phyloP scores from a whole-genome alignment of 2,888 invertebrate genomes.

The Trachelus tabidus region DNA sequence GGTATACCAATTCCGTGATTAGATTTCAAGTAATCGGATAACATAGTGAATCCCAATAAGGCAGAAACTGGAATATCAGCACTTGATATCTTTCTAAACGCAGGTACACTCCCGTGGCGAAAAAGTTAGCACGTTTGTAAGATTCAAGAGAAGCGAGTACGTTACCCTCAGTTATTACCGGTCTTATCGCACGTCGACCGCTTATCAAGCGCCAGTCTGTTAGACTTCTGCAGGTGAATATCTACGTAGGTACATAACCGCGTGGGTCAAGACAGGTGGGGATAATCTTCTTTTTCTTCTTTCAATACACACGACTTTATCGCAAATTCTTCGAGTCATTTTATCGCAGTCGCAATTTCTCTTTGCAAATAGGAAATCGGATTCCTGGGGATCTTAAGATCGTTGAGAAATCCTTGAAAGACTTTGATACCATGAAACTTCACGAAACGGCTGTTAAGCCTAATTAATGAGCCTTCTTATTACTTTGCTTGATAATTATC shows the following conservation, averaged over 20 bases:
- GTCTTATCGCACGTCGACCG: slow-evolving; percentile 47
- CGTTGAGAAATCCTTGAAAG: neutral
- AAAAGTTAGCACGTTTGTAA: neutral
- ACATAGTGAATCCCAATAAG: neutral
- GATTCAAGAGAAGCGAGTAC: slow-evolving; percentile 32
- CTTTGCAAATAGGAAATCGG: neutral
- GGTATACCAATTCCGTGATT: neutral
- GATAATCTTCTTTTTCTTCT: slow-evolving; percentile 18
- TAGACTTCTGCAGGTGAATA: slow-evolving; percentile 45
- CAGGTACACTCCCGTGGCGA: neutral
- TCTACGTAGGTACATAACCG: slow-evolving; percentile 8
- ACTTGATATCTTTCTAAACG: neutral
- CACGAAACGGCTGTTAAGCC: neutral
- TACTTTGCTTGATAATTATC: neutral
- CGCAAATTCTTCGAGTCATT: slow-evolving; percentile 40
- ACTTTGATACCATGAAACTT: neutral
- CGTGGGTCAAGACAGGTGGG: neutral
- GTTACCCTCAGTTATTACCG: slow-evolving; percentile 43
- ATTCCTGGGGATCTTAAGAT: neutral
- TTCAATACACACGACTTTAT: slow-evolving; percentile 19
- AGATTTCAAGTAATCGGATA: neutral
- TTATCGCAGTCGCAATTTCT: slow-evolving; percentile 19
- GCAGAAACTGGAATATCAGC: neutral
- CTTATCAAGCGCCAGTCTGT: slow-evolving; percentile 54
- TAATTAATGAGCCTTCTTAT: neutral